phyloP scores from a whole-genome alignment of 2,797 vertebrate genomes.

The Iguana delicatissima region DNA sequence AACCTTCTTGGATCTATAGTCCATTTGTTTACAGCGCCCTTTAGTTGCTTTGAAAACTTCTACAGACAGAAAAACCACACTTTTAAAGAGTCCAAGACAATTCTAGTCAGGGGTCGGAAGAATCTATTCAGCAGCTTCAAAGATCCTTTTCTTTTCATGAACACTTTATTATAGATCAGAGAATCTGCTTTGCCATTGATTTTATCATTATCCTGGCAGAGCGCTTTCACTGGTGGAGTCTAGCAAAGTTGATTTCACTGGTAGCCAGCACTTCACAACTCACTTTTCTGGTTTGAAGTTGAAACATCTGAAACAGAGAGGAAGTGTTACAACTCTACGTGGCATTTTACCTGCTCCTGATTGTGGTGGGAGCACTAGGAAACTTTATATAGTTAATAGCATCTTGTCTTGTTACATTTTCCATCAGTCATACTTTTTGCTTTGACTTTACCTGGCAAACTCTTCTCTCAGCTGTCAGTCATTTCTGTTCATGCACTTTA shows the following conservation, averaged over 20 bases:
- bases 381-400: not conserved
- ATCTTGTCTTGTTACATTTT: not conserved
- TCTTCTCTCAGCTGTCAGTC: not conserved
- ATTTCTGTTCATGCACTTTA: not conserved
- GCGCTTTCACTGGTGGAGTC: not conserved
- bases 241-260: not conserved
- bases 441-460: not conserved
- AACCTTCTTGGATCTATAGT: not conserved
- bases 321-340: not conserved
- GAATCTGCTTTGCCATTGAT: not conserved
- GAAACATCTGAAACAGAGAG: not conserved
- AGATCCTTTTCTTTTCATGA: not conserved
- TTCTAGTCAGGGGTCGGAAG: not conserved
- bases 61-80: not conserved
- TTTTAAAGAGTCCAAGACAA: constrained; percentile 11
- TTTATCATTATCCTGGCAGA: constrained; percentile 12
- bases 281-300: not conserved
- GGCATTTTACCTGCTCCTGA: not conserved
- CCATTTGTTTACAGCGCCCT: not conserved
- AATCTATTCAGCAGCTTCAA: not conserved
- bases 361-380: not conserved
- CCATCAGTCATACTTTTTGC: not conserved
- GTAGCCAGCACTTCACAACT: not conserved
- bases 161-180: not conserved
- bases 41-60: not conserved